Conservation (phyloP, 2,888 invertebrate species). For the Catonia carolina region DNA sequence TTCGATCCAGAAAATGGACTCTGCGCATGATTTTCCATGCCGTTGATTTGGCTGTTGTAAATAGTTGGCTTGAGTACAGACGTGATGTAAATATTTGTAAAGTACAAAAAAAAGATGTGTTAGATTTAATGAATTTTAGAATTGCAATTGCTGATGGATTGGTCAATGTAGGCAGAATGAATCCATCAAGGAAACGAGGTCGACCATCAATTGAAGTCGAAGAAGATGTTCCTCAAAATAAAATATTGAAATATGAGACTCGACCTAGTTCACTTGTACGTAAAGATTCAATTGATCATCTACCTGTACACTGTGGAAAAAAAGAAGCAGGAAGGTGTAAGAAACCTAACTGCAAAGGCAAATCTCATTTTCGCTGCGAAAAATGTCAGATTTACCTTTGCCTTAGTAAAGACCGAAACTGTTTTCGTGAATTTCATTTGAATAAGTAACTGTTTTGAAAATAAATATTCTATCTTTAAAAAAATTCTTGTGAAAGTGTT, state of each 20-base stretch:
- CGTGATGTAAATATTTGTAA: background rate
- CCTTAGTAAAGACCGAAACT: constrained; percentile 6
- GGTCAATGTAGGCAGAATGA: background rate
- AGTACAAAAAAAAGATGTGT: background rate
- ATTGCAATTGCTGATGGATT: constrained; percentile 10
- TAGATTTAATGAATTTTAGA: constrained; percentile 15
- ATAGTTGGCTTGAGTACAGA: constrained; percentile 26
- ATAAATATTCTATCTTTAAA: too few relatives aligned
- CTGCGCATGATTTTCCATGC: constrained; percentile 25
- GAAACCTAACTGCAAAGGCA: constrained; percentile 5
- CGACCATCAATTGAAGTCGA: constrained; percentile 7
- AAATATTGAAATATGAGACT: background rate
- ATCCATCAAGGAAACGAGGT: constrained; percentile 4
- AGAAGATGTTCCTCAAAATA: background rate
- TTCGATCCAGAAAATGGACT: constrained; percentile 26
- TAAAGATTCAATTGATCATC: constrained; percentile 10
- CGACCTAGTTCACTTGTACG: constrained; percentile 10
- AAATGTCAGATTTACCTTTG: constrained; percentile 11
- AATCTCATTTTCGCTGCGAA: constrained; percentile 1
- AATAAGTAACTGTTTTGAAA: constrained; percentile 2
- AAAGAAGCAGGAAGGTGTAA: constrained; percentile 3
- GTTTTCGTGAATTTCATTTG: constrained; percentile 8
- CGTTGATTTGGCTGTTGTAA: constrained; percentile 25
- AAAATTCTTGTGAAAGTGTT: too few relatives aligned
- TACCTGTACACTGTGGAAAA: background rate